Base-by-base conservation (phyloP, 2,797 vertebrate genomes). In the Acrossocheilus wenchowensis region DNA sequence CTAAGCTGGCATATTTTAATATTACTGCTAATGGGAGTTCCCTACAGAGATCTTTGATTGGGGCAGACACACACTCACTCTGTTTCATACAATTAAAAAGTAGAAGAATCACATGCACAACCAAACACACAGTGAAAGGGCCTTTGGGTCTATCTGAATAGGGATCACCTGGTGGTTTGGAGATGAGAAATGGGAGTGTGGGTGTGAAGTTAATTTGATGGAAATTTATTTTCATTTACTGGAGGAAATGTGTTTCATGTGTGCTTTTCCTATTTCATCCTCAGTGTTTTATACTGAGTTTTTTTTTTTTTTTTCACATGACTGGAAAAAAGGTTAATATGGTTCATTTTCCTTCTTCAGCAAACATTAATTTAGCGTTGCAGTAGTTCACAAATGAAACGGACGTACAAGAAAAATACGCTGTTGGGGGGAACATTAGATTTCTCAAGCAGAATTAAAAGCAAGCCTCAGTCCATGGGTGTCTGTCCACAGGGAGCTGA, bases 191-290 rank as follows among this genome's bases (percentile, higher is more conserved):
- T 82, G 78, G 69, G 74, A 82, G 86, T 74, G 86, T 78, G 80
- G 78, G 60, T 39, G 86, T 73, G 75, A 74, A 68, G 83, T 77
- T 86, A 86, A 86, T 85, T 87, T 85, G 78, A 81, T 84, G 82
- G 81, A 84, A 84, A 87, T 84, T 75, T 81, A 87, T 84, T 87
- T 87, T 82, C 83, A 85, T 89, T 87, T 82, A 87, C 86, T 60
- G 26, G 43, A 79, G 83, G 77, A 89, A 87, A 81, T 79, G n/a
- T 26, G 79, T 81, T 87, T 85, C 74, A 84, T 89, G 11, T 83
- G 78, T 78, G 78, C 68, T 74, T 82, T 89, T 64, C 74, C 66
- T 66, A 78, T 72, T 73, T 75, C 77, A 81, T 62, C 19, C 82
- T 75, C 77, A 21, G 54, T 19, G 17, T 66, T 66, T 21, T 41